A percentile compares a stretch with the other conserved stretches of the same genome.
Evolutionary conservation across 2,113 vertebrate genomes (phyloP).

Genomic region (Limnothrissa miodon): DNA sequence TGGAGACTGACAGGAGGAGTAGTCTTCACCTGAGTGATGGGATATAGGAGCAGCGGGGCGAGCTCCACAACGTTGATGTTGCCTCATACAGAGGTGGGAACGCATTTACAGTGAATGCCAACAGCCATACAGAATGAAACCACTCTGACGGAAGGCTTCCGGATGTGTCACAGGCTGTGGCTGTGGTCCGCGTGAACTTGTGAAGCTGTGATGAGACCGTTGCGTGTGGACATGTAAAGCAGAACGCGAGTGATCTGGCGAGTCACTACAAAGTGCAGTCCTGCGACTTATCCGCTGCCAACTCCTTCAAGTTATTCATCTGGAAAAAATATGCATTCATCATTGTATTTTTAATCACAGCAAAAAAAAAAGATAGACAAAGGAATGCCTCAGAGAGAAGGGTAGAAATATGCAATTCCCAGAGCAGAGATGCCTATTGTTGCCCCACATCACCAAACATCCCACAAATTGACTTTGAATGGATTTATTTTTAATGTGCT

Average conservation of each 20-base stretch:
- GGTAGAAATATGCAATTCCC: conserved; percentile 72
- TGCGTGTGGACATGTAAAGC: conserved; percentile 54
- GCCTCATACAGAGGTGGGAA: neutral
- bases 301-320: conserved; percentile 78
- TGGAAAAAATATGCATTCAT: conserved; percentile 78
- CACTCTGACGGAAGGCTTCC: conserved; percentile 6
- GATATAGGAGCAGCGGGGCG: neutral
- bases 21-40: neutral
- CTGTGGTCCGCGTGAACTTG: conserved; percentile 61
- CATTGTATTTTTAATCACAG: conserved; percentile 83
- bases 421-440: conserved; percentile 70
- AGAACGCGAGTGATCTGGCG: conserved; percentile 63
- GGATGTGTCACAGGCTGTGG: conserved; percentile 35
- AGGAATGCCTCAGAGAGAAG: conserved; percentile 71
- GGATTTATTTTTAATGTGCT: conserved; percentile 78
- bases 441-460: conserved; percentile 75
- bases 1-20: neutral
- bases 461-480: conserved; percentile 77
- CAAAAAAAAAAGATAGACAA: conserved; percentile 75
- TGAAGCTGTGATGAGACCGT: conserved; percentile 51
- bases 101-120: neutral
- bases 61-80: neutral
- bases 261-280: conserved; percentile 62
- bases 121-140: conserved; percentile 26
- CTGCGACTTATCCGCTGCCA: conserved; percentile 73